Base-by-base conservation (phyloP, 2,797 vertebrate genomes). In the Tolypeutes matacus region DNA sequence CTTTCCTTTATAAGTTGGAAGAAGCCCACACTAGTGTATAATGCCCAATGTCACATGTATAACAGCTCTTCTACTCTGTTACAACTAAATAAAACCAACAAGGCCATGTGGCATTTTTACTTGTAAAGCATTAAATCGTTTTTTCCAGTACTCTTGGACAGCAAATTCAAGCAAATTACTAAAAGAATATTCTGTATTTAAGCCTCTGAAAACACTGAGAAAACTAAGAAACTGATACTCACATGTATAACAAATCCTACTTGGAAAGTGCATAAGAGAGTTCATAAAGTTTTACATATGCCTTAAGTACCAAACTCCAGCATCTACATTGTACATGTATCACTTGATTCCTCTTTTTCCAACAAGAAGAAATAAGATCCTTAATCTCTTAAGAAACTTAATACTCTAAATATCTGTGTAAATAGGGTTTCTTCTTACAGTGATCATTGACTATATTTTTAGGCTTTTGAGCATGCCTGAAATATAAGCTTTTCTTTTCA, bases 271-370 rank as follows among this genome's bases (percentile, higher is more conserved):
- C 3, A 0, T 75, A 92, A 84, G 5, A 89, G 65, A 64, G 72
- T 92, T 95, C 86, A 95, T 72, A 89, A 94, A 96, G 91, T 81
- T 94, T 87, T 90, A 93, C 1, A 0, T 82, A 62, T 75, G 85
- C 36, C 29, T 90, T 78, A 36, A 91, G 58, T 20, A 75, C 23
- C 72, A n/a, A 82, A 88, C 18, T 90, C 77, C 49, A 11, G 42
- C 4, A 91, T 76, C 62, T 46, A 67, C 0, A 0, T 23, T 62
- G 77, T 15, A 89, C 42, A n/a, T n/a, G 46, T 20, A 75, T 85
- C 81, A 34, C 70, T 85, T 75, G 64, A 64, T 39, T 95, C 20
- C 76, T 72, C 60, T 76, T 90, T 93, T 93, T 86, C 27, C 85
- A 95, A 10, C 60, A 78, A 76, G 53, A 89, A 86, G 56, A 95